Conservation (phyloP, 2,888 invertebrate genomes). For the Drosophila ustulata region DNA sequence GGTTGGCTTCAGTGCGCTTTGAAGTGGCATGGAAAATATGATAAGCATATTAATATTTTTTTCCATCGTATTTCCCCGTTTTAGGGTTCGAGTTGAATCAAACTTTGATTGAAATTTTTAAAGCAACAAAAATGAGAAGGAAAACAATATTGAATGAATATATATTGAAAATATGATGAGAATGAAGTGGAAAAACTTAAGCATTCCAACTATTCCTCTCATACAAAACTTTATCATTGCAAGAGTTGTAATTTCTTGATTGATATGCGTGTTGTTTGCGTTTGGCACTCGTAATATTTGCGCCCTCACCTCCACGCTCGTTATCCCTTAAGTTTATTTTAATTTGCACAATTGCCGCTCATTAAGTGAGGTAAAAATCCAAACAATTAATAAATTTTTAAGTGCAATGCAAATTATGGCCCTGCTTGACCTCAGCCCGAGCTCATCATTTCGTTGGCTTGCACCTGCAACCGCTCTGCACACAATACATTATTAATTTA, state of each 20-base stretch:
- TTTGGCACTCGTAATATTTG: constrained; percentile 4
- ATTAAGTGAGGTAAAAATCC: constrained; percentile 60
- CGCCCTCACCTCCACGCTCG: background rate
- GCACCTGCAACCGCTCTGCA: constrained; percentile 65
- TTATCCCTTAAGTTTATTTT: constrained; percentile 20
- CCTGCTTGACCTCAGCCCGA: constrained; percentile 48
- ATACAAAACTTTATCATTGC: background rate
- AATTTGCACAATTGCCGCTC: constrained; percentile 57
- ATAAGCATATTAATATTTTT: constrained; percentile 60
- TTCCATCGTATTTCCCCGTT: constrained; percentile 20
- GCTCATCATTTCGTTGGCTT: constrained; percentile 42
- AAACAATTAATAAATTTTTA: constrained; percentile 77
- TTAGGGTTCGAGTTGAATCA: constrained; percentile 1
- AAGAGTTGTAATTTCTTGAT: constrained; percentile 12
- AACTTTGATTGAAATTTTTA: constrained; percentile 56
- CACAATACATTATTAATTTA: constrained; percentile 78
- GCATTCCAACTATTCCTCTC: no score
- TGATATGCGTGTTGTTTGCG: constrained; percentile 30
- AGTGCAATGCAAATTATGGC: constrained; percentile 69
- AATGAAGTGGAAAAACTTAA: no score
- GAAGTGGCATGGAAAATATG: constrained; percentile 73
- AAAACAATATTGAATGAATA: constrained; percentile 1
- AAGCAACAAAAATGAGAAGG: constrained; percentile 4
- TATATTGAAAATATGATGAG: no score
- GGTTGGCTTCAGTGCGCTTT: constrained; percentile 67